A percentile compares a stretch with the other conserved stretches of the same genome.
These are phyloP conservation scores for Lutraria lutraria DNA, from an alignment of 2,888 invertebrate genomes.

Conservation along the genomic window DNA sequence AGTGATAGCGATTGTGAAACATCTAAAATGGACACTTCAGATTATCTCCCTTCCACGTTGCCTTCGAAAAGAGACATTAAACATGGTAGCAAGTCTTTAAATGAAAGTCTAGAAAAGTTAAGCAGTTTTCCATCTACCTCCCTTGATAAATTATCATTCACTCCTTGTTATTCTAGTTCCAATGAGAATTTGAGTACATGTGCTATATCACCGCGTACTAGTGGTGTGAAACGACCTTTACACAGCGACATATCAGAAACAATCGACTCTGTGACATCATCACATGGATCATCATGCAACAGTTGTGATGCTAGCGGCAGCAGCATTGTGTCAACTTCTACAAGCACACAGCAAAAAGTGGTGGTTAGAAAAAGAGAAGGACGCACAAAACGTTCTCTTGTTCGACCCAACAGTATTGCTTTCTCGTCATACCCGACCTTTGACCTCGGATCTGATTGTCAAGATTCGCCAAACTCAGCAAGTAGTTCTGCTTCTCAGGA, in stretches of 20 bases:
- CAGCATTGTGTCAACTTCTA: conserved; percentile 68
- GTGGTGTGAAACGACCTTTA: conserved; percentile 66
- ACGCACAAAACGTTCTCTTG: conserved; percentile 81
- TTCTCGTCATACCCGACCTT: conserved; percentile 85
- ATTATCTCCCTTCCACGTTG: background rate
- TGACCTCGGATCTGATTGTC: conserved; percentile 80
- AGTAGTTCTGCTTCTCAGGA: conserved; percentile 79
- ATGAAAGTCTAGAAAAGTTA: conserved; percentile 65
- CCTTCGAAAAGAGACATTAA: conserved; percentile 15
- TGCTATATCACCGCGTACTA: conserved; percentile 49
- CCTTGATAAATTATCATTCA: conserved; percentile 85
- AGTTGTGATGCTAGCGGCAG: conserved; percentile 54
- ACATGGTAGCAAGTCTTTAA: conserved; percentile 31
- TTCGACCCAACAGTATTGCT: conserved; percentile 86
- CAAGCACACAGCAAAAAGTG: conserved; percentile 73
- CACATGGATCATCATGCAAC: conserved; percentile 66
- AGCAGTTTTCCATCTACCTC: conserved; percentile 84
- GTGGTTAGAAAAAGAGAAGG: conserved; percentile 81
- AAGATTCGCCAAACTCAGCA: conserved; percentile 74
- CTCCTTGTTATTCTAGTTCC: conserved; percentile 83
- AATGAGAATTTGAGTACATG: conserved; percentile 52
- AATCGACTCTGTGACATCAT: conserved; percentile 69
- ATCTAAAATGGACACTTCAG: conserved; percentile 45
- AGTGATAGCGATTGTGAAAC: conserved; percentile 60
- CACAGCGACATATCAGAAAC: conserved; percentile 60